Conservation (phyloP, 2,797 vertebrate genomes). For the Buceros bicornis region DNA sequence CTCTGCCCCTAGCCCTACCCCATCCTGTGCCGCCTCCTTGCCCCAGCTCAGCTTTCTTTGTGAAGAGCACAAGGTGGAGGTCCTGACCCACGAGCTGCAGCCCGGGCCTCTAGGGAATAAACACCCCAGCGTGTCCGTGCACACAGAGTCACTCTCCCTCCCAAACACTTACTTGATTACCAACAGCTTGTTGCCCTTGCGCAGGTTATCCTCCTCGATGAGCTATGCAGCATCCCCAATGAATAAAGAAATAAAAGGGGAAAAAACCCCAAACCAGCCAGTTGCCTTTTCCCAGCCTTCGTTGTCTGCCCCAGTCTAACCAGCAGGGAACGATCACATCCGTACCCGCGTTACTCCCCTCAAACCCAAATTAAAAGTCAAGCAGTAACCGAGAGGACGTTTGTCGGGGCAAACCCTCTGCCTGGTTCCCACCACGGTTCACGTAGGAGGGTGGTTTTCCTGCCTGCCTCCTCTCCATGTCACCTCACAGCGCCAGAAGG, state of each 20-base stretch:
- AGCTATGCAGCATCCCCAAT: background rate
- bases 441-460: background rate
- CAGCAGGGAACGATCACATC: background rate
- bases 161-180: background rate
- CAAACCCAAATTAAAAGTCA: background rate
- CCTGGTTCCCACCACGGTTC: background rate
- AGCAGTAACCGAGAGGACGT: background rate
- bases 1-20: too few species aligned
- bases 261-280: background rate
- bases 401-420: background rate
- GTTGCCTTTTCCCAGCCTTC: background rate
- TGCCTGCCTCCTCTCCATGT: background rate
- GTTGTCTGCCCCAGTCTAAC: background rate
- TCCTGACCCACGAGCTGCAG: background rate
- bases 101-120: background rate
- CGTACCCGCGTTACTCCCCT: rapidly evolving
- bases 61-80: background rate
- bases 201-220: background rate
- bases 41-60: background rate
- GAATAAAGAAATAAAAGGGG: background rate
- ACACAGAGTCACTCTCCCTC: too few species aligned
- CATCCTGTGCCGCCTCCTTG: background rate
- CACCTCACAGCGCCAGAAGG: background rate
- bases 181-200: background rate
- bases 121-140: background rate